Conservation (phyloP, 2,888 invertebrate species). For the Luffia ferchaultella region DNA sequence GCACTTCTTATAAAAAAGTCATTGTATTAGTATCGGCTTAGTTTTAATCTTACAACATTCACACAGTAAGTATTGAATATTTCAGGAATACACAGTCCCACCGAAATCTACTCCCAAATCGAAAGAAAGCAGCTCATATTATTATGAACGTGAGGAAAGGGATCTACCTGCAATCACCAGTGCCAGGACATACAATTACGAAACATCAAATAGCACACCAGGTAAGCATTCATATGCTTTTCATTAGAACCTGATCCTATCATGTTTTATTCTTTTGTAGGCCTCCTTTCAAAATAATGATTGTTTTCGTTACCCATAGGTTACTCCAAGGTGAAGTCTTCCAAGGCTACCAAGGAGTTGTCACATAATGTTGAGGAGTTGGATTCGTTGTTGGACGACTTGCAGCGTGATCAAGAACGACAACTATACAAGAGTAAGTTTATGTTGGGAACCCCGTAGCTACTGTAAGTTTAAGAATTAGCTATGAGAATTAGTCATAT, state of each 20-base stretch:
- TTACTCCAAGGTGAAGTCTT: constrained; percentile 47
- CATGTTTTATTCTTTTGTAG: too few relatives aligned
- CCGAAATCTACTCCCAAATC: constrained; percentile 39
- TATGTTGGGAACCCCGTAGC: neutral
- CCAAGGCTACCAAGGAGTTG: constrained; percentile 49
- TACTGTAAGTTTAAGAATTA: too few relatives aligned
- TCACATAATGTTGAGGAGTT: constrained; percentile 76
- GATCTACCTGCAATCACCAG: constrained; percentile 44
- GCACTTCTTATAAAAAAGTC: too few relatives aligned
- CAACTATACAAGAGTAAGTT: constrained; percentile 54
- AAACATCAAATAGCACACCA: constrained; percentile 38
- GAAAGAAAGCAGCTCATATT: constrained; percentile 42
- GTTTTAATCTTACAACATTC: too few relatives aligned
- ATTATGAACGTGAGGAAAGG: constrained; percentile 48
- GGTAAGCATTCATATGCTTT: constrained; percentile 22
- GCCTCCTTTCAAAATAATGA: too few relatives aligned
- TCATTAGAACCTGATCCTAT: neutral
- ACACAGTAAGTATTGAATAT: constrained; percentile 6
- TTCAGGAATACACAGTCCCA: constrained; percentile 53
- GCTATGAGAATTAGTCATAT: too few relatives aligned
- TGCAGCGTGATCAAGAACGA: constrained; percentile 66
- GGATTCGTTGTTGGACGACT: constrained; percentile 77
- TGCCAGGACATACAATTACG: constrained; percentile 49
- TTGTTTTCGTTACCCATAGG: constrained; percentile 22
- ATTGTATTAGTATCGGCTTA: too few relatives aligned